phyloP scores from a whole-genome alignment of 2,888 invertebrate species.

The Anthophora plumipes region DNA sequence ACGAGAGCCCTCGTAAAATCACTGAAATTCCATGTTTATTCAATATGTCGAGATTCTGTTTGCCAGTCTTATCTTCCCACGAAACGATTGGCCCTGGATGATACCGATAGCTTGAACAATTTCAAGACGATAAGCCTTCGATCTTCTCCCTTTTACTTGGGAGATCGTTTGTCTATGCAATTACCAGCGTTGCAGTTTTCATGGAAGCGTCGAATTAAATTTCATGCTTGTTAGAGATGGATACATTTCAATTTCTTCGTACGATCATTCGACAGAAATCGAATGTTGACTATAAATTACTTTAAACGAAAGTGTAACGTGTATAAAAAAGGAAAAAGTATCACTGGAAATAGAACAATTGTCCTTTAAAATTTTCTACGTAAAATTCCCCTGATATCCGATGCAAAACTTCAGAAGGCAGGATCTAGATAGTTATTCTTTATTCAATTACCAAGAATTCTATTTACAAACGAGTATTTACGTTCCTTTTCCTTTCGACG shows the following conservation, averaged over 20 bases:
- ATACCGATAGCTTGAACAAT: constrained; percentile 49
- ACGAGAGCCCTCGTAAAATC: constrained; percentile 81
- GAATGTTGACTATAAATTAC: background rate
- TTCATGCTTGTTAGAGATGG: background rate
- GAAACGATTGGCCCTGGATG: constrained; percentile 43
- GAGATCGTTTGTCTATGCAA: background rate
- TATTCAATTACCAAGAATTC: background rate
- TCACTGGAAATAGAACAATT: too few relatives aligned
- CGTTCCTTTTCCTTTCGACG: background rate
- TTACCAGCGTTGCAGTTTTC: background rate
- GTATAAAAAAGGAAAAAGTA: too few relatives aligned
- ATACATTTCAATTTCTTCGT: background rate
- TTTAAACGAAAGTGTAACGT: too few relatives aligned
- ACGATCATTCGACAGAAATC: background rate
- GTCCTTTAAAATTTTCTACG: too few relatives aligned
- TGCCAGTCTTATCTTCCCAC: constrained; percentile 43
- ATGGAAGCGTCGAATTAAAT: constrained; percentile 3
- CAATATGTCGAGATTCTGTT: constrained; percentile 77
- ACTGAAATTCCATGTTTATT: constrained; percentile 84
- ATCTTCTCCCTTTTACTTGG: constrained; percentile 29
- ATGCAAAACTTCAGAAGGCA: too few relatives aligned
- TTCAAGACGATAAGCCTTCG: constrained; percentile 42
- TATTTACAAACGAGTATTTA: background rate
- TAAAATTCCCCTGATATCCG: too few relatives aligned
- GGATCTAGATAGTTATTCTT: too few relatives aligned